Evolutionary conservation across 2,888 invertebrate genomes (phyloP), one percentile per base, ranked within the genome.

Genomic region (Ceramica pisi): DNA sequence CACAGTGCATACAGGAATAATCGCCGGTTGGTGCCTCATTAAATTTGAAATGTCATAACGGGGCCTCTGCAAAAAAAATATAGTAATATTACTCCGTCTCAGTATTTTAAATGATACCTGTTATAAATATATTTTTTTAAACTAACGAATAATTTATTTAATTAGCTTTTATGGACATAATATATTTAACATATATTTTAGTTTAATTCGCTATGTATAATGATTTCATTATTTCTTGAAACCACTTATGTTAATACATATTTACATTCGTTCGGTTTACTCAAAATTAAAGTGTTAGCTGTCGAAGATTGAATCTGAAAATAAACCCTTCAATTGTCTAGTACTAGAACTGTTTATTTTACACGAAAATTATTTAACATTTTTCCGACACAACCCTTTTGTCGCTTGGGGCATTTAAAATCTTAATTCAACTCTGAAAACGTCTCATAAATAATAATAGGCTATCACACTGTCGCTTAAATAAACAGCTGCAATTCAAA

Each of bases 391-490:
- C 67, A 71, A 71, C 71, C 53, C 79, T 55, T 78, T 50, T 38
- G 61, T 38, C 60, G 71, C 79, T 67, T 55, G 71, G 64, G 67
- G 82, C 71, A 53, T 56, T 19, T 19, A 67, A 65, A 78, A 82
- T 82, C 79, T 82, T 79, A 71, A 82, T 79, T 71, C 57, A 10
- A 31, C 63, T 63, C 56, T 62, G 50, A 71, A 69, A 79, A 82
- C 53, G n/a, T 41, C 72, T 79, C 82, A 79, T 82, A 79, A 79
- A 79, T 79, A 79, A 78, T 78, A 79, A 79, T 79, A 71, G 79
- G 23, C 71, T 71, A 78, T 79, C 82, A 78, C 53, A 31, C 71
- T 65, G 71, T 57, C 64, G 31, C 56, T 60, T 78, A 50, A 53
- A 73, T 73, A 63, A 82, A 35, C 71, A 82, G 50, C 78, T 67